phyloP scores from a whole-genome alignment of 2,888 invertebrate genomes.

The Sipha maydis region DNA sequence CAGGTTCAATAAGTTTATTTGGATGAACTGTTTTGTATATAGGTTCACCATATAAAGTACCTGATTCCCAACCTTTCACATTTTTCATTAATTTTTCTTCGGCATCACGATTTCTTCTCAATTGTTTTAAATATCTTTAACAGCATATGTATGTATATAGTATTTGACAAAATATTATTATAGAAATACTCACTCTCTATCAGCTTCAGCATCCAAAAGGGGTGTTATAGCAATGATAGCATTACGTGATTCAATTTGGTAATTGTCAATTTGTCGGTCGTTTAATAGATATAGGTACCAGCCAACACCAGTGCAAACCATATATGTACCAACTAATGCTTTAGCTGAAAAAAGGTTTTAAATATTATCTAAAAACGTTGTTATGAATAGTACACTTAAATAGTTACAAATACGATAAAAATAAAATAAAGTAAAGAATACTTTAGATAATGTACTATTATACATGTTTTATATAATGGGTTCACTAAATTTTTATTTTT shows the following conservation, averaged over 20 bases:
- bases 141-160: constrained; percentile 56
- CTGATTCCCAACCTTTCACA: constrained; percentile 90
- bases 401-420: neutral
- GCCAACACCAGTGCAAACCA: constrained; percentile 35
- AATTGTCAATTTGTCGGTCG: constrained; percentile 17
- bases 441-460: too few relatives aligned
- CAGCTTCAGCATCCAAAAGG: constrained; percentile 83
- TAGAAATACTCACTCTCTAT: constrained; percentile 75
- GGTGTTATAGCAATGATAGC: constrained; percentile 81
- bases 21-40: constrained; percentile 78
- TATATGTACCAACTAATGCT: constrained; percentile 33
- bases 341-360: constrained; percentile 9
- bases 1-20: constrained; percentile 75
- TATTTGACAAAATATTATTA: neutral
- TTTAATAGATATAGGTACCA: constrained; percentile 47
- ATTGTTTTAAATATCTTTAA: constrained; percentile 76
- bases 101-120: constrained; percentile 82
- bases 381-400: neutral
- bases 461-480: too few relatives aligned
- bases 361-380: neutral
- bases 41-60: constrained; percentile 87
- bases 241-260: constrained; percentile 79
- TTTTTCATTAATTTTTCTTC: constrained; percentile 89
- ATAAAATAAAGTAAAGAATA: too few relatives aligned
- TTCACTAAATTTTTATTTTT: too few relatives aligned